These are phyloP conservation scores for Entomobrya proxima DNA, from an alignment of 2,888 invertebrate species.

Conservation along the genomic window DNA sequence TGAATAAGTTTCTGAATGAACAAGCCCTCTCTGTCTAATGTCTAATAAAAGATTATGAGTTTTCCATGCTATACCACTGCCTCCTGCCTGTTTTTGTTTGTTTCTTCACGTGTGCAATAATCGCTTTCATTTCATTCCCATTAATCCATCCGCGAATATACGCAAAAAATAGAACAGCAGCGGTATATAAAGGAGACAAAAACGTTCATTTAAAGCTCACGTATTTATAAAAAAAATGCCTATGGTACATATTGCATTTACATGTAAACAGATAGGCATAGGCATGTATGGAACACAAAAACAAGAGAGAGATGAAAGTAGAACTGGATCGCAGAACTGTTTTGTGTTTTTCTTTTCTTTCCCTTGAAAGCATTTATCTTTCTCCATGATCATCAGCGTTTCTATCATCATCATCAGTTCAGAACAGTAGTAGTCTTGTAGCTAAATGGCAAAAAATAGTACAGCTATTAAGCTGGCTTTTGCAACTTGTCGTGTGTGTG, in stretches of 20 bases:
- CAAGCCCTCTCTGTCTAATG: no score
- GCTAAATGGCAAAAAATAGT: neutral
- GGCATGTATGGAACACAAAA: neutral
- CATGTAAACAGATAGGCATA: neutral
- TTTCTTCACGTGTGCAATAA: slow-evolving; percentile 18
- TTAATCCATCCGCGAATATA: neutral
- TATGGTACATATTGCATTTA: neutral
- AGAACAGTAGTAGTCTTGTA: no score
- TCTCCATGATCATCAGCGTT: slow-evolving; percentile 1
- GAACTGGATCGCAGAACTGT: neutral
- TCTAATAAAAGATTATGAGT: neutral
- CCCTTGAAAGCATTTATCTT: slow-evolving; percentile 13
- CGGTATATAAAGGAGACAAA: neutral
- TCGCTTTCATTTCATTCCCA: slow-evolving; percentile 12
- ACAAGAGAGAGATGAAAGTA: neutral
- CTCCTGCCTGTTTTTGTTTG: neutral
- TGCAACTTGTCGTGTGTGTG: neutral
- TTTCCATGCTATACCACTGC: neutral
- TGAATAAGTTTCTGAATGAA: no score
- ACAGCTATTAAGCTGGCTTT: slow-evolving; percentile 2
- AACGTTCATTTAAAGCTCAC: neutral
- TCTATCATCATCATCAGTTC: neutral
- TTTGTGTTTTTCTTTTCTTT: neutral
- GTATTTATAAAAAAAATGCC: neutral
- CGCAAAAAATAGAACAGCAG: neutral